Evolutionary conservation across 2,888 invertebrate species (phyloP).

Genomic region (Caenorhabditis angaria): DNA sequence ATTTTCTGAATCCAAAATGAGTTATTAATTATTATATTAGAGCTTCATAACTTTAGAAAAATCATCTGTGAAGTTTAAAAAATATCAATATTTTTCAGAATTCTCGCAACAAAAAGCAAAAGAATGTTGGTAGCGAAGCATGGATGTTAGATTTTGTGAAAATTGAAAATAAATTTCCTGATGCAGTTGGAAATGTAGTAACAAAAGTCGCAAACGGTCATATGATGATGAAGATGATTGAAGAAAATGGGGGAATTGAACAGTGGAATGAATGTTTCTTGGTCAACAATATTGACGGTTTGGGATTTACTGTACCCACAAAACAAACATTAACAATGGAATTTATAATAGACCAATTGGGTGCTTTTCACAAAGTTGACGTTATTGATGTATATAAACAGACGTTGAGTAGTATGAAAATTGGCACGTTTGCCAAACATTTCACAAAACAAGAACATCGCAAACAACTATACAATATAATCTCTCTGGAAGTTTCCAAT

Average conservation of each 20-base stretch:
- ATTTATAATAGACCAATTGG: constrained; percentile 52
- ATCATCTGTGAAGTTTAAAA: too few relatives aligned
- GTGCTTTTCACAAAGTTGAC: constrained; percentile 55
- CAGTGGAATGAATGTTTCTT: constrained; percentile 50
- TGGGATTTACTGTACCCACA: constrained; percentile 57
- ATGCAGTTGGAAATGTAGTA: constrained; percentile 42
- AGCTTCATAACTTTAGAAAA: too few relatives aligned
- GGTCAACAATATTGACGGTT: constrained; percentile 50
- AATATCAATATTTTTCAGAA: too few relatives aligned
- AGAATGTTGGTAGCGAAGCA: constrained; percentile 56
- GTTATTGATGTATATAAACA: constrained; percentile 80
- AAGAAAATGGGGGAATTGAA: constrained; percentile 16
- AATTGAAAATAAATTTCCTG: constrained; percentile 44
- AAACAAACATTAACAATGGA: constrained; percentile 50
- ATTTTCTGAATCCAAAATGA: too few relatives aligned
- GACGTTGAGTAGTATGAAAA: constrained; percentile 83
- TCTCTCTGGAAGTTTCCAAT: constrained; percentile 89
- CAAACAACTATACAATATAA: constrained; percentile 81
- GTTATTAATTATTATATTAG: too few relatives aligned
- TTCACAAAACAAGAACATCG: constrained; percentile 22
- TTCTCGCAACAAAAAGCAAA: constrained; percentile 18
- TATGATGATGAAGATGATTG: constrained; percentile 52
- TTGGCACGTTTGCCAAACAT: constrained; percentile 78
- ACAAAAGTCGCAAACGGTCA: constrained; percentile 48
- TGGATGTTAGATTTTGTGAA: constrained; percentile 53